Evolutionary conservation across 2,797 vertebrate genomes (phyloP), one percentile per base, ranked within the genome.

Genomic region (Parambassis ranga): DNA sequence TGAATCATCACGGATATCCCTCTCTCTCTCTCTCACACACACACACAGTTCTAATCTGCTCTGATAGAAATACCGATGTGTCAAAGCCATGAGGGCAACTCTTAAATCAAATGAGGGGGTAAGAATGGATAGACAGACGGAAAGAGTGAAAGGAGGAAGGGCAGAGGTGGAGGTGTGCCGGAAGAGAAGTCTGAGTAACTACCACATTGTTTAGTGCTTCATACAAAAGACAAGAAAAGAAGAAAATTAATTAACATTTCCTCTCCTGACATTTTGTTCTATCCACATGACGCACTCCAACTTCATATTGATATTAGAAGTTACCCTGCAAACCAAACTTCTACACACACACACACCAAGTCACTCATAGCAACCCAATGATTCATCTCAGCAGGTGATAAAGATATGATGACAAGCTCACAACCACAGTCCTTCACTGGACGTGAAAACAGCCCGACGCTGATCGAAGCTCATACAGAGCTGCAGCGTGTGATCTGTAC

Each of bases 41-140:
- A 74, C 36, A 62, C 20, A 68, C 87, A 94, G 85, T 94, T 96
- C 92, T 95, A 97, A 96, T 96, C 93, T 93, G 92, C 69, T 91
- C 91, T 93, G 94, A 95, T 94, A 95, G 94, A 96, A 97, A 98
- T 95, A 95, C 93, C 87, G 92, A 95, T 94, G 94, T 97, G 96
- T 97, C 97, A 98, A 91, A 95, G 92, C 91, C 85, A 92, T 85
- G 89, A 94, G 92, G 93, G 87, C 89, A 95, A 94, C 94, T 95
- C 94, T 94, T 97, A 96, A 96, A 98, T 98, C 95, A 98, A 91
- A 53, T 68, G 75, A 60, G 65, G 65, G 33, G 8, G 30, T 51
- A 60, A 70, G 38, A 60, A 65, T 31, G 42, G 48, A 75, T 32
- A 59, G 57, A 76, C 37, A n/a, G 51, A 67, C 11, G 26, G 35